Percentiles rank a stretch among this genome's conserved stretches.
These are phyloP conservation scores for Paguma larvata DNA, from an alignment of 2,797 vertebrate species.

Conservation along the genomic window DNA sequence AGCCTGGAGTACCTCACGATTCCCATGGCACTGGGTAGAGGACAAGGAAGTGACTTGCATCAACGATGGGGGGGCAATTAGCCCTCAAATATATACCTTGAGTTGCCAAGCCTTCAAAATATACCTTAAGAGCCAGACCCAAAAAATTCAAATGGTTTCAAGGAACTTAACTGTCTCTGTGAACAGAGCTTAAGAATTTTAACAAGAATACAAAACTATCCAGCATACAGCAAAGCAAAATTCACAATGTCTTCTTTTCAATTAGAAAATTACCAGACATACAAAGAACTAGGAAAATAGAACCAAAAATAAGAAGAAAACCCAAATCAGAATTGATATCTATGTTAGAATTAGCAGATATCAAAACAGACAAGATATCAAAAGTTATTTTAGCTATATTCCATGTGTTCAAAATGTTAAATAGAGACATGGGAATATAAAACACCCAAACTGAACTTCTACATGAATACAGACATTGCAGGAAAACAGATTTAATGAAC, in stretches of 20 bases:
- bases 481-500: not conserved
- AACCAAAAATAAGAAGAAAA: not conserved
- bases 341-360: not conserved
- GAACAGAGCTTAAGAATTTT: not conserved
- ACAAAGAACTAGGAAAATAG: conserved; percentile 13
- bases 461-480: not conserved
- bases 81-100: not conserved
- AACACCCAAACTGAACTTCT: not conserved
- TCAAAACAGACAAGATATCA: not conserved
- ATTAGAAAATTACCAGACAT: not conserved
- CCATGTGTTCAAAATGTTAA: not conserved
- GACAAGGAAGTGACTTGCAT: not conserved
- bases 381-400: not conserved
- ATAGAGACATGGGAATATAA: not conserved
- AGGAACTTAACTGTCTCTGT: not conserved
- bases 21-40: not conserved
- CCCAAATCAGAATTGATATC: not conserved
- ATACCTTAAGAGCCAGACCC: not conserved
- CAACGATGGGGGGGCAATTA: not conserved
- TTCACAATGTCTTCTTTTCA: not conserved
- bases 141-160: not conserved
- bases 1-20: not conserved
- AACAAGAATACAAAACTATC: conserved; percentile 8
- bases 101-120: not conserved
- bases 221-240: not conserved